Evolutionary conservation across 2,113 vertebrate species (phyloP).

Genomic region (Tragelaphus imberbis): DNA sequence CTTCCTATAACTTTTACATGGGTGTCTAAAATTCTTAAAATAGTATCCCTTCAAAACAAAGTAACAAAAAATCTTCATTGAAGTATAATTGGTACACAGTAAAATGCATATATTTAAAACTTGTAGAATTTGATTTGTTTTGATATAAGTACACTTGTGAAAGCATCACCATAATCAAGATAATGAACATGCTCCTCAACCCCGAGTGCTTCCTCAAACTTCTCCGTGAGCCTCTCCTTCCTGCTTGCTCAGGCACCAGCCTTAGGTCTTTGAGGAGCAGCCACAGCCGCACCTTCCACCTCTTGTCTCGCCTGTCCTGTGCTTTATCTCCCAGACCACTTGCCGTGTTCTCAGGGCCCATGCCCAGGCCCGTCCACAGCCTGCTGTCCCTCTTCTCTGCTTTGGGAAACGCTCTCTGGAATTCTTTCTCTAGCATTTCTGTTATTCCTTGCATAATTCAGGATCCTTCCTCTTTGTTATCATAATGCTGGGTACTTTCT

Average conservation of each 20-base stretch:
- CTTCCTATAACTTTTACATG: neutral
- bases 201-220: neutral
- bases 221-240: neutral
- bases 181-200: neutral
- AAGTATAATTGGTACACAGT: neutral
- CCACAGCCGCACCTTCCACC: accelerated
- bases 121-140: neutral
- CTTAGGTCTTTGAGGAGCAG: neutral
- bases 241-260: neutral
- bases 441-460: neutral
- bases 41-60: neutral
- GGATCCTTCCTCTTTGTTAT: neutral
- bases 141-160: neutral
- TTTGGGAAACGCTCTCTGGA: neutral
- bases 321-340: neutral
- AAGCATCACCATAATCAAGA: neutral
- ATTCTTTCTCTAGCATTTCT: neutral
- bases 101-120: neutral
- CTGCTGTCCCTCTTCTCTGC: neutral
- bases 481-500: neutral
- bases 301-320: neutral
- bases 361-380: neutral
- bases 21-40: neutral
- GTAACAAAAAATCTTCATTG: neutral
- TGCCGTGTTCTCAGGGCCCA: neutral